Percentiles rank a stretch among this genome's conserved stretches.
These are phyloP conservation scores for Acridotheres tristis DNA, from an alignment of 2,797 vertebrate genomes.

Conservation along the genomic window DNA sequence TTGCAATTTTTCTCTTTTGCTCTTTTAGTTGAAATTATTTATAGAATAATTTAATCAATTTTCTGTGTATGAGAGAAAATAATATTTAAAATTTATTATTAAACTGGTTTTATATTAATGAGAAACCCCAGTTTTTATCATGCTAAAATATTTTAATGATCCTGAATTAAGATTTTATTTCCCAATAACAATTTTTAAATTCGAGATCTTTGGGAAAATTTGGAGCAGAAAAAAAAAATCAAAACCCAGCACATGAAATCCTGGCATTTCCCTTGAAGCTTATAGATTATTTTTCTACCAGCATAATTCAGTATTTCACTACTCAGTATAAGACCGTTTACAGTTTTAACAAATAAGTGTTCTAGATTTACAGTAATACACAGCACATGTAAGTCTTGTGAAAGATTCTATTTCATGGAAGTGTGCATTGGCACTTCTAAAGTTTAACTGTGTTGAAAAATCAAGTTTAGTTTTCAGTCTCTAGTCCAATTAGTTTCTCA, in stretches of 20 bases:
- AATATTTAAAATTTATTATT: not conserved
- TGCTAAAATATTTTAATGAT: not conserved
- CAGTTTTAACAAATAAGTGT: not conserved
- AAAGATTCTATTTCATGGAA: not conserved
- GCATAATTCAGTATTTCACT: not conserved
- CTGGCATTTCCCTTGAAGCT: not conserved
- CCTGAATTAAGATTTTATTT: not conserved
- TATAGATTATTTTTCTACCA: not conserved
- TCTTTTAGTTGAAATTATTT: not conserved
- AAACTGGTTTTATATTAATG: not conserved
- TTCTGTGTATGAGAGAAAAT: not conserved
- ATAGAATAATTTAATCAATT: not conserved
- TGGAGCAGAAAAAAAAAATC: accelerated
- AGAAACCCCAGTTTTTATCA: not conserved
- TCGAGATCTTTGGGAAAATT: not conserved
- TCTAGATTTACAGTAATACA: not conserved
- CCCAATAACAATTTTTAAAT: not conserved
- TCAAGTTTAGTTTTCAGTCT: not conserved
- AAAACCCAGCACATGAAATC: accelerated
- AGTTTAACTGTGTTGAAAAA: not conserved
- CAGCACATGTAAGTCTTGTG: not conserved
- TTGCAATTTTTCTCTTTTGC: not conserved
- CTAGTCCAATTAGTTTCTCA: not conserved
- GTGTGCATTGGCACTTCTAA: not conserved
- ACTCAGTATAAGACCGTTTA: not conserved